Conservation (phyloP, 2,113 vertebrate genomes). For the Colius striatus region DNA sequence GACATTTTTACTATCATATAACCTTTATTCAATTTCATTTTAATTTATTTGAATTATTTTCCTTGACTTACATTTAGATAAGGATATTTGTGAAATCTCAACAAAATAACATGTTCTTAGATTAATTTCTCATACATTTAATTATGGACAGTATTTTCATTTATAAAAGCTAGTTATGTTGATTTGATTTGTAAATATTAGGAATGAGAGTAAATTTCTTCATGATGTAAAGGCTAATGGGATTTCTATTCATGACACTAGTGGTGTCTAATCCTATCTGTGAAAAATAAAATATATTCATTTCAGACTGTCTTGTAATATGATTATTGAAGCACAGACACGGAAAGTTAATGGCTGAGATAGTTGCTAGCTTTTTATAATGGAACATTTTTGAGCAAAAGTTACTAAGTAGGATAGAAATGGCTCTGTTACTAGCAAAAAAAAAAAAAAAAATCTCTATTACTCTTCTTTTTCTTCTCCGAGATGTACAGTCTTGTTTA, state of each 20-base stretch:
- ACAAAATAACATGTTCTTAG: background rate
- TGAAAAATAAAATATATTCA: background rate
- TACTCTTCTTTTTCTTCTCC: background rate
- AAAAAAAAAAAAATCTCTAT: background rate
- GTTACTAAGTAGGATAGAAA: slow-evolving; percentile 23
- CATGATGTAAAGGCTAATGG: background rate
- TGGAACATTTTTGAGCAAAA: background rate
- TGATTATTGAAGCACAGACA: background rate
- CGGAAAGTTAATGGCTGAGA: background rate
- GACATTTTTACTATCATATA: background rate
- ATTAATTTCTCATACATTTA: background rate
- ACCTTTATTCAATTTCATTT: background rate
- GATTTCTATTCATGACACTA: background rate
- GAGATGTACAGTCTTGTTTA: background rate
- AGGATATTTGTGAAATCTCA: background rate
- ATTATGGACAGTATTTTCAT: background rate
- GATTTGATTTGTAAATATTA: background rate
- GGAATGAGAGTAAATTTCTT: background rate
- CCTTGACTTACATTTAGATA: background rate
- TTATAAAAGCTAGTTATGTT: background rate
- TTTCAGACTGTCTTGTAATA: background rate
- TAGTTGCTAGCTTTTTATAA: background rate
- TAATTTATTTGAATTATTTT: background rate
- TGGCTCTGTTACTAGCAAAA: background rate
- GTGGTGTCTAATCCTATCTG: background rate